Conservation (phyloP, 1,140 invertebrate genomes). For the Adelges cooleyi region DNA sequence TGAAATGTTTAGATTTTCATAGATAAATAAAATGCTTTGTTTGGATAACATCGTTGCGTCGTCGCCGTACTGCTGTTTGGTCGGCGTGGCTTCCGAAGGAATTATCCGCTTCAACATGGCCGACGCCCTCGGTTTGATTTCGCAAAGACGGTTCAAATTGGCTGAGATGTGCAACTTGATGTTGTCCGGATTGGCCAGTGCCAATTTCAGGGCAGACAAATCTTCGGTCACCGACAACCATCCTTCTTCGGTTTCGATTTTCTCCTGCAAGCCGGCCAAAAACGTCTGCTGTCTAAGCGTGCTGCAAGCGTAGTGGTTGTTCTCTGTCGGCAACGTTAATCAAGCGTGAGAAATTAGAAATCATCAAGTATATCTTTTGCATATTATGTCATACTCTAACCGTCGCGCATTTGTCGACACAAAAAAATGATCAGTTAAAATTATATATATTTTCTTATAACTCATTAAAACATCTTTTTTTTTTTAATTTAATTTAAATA, state of each 20-base stretch:
- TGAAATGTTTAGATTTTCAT: slow-evolving; percentile 8
- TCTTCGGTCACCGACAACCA: slow-evolving; percentile 43
- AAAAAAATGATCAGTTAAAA: no score
- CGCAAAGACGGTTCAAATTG: slow-evolving; percentile 50
- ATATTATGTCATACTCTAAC: no score
- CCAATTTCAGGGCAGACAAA: slow-evolving; percentile 48
- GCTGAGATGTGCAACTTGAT: slow-evolving; percentile 58
- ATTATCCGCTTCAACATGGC: slow-evolving; percentile 46
- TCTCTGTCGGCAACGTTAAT: slow-evolving; percentile 49
- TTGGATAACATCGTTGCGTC: not conserved
- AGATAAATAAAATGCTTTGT: not conserved
- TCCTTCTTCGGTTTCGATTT: slow-evolving; percentile 45
- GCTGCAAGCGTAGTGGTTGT: slow-evolving; percentile 55
- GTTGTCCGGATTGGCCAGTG: slow-evolving; percentile 47
- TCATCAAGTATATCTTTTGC: no score
- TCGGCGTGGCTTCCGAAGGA: no score
- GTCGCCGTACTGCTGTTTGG: no score
- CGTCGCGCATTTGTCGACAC: no score
- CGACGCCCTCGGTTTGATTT: slow-evolving; percentile 40
- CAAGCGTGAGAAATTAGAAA: no score
- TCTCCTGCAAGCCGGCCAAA: slow-evolving; percentile 50
- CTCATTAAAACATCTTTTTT: no score
- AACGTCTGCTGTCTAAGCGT: slow-evolving; percentile 67
- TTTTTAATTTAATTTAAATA: no score
- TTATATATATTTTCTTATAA: no score